Evolutionary conservation across 2,888 invertebrate species (phyloP), one percentile per base, ranked within the genome.

Genomic region (Willowsia nigromaculata): DNA sequence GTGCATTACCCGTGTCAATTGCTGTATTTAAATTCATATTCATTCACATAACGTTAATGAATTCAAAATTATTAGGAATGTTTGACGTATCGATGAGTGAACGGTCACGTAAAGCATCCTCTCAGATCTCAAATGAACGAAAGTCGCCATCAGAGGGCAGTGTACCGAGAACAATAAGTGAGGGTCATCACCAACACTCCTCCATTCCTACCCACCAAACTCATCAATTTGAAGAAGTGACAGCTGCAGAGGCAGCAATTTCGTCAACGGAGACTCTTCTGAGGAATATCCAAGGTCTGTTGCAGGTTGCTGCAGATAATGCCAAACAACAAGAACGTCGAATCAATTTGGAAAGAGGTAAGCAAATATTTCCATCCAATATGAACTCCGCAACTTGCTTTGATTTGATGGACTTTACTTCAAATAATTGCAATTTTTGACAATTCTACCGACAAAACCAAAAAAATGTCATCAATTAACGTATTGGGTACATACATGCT

Each of bases 301-400:
- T 99, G 91, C 98, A 99, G 94, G 98, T 99, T 90, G 99, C 99
- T n/a, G 98, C 98, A 1, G 98, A 99, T 94, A 98, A 98, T 94
- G 98, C 98, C 85, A 96, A 98, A 93, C 98, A 98, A 94, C 98
- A 98, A 94, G 99, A 99, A 94, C 95, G 98, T 93, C 98, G 99
- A 94, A 97, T 98, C 94, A 97, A 97, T 95, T 97, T 98, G 94
- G 99, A 99, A 95, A 98, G 98, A 97, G 98, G 99, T 99, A 95
- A 91, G 92, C n/a, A n/a, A 71, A 33, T 33, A n/a, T 65, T 18
- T 18, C n/a, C n/a, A 56, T 30, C 15, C n/a, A 33, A 40, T 27
- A 50, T 43, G 6, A 7, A n/a, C 4, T 18, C 18, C 18, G 18
- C 50, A n/a, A n/a, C n/a, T n/a, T n/a, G n/a, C n/a, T n/a, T n/a